phyloP scores from a whole-genome alignment of 2,113 vertebrate species.

The Ascaphus truei region DNA sequence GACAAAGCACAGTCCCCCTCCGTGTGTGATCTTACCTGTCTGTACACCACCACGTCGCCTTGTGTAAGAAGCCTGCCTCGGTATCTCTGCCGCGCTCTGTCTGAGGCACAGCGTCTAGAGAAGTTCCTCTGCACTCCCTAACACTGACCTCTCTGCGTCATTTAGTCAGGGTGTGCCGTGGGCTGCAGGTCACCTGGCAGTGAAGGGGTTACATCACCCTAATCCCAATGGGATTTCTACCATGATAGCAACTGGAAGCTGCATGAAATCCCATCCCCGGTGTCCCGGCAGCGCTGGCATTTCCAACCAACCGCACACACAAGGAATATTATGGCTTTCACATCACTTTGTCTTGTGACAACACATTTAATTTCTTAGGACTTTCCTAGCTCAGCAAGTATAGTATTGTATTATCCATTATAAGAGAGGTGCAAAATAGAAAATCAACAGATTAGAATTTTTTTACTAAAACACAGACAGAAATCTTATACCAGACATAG shows the following conservation, averaged over 20 bases:
- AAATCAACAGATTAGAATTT: no score
- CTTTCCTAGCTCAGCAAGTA: no score
- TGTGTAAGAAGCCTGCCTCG: background rate
- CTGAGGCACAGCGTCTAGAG: background rate
- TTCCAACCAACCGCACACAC: background rate
- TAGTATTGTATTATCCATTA: no score
- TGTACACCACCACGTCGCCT: conserved; percentile 7
- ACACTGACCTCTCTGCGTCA: background rate
- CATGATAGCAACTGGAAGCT: conserved; percentile 12
- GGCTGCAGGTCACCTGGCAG: background rate
- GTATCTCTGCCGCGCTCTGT: no score
- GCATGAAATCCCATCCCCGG: background rate
- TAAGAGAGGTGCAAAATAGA: no score
- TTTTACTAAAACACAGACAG: no score
- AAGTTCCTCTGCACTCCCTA: background rate
- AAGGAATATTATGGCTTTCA: no score
- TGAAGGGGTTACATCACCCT: background rate
- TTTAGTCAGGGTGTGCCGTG: background rate
- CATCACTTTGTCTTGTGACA: conserved; percentile 12
- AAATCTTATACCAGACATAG: no score
- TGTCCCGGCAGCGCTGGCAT: background rate
- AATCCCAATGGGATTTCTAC: background rate
- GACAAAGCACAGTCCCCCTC: background rate
- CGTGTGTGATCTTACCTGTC: conserved; percentile 20
- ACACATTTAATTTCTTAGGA: no score